These are phyloP conservation scores for Hydrolagus affinis DNA, from an alignment of 2,113 vertebrate species.

Conservation along the genomic window DNA sequence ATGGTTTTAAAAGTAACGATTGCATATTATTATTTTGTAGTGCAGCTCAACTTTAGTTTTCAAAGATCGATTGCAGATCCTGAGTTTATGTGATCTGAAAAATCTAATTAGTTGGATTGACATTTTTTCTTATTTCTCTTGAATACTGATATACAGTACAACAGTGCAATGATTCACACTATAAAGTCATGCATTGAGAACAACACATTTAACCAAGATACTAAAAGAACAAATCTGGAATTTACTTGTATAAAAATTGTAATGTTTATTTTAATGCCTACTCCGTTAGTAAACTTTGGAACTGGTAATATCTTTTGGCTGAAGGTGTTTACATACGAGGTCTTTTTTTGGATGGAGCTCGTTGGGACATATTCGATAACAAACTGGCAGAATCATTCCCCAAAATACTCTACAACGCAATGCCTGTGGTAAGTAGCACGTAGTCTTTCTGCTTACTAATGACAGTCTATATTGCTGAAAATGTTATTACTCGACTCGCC, in stretches of 20 bases:
- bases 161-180: no score
- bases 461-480: background rate
- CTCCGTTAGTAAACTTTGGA: background rate
- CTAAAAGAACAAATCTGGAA: background rate
- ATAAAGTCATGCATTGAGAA: background rate
- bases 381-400: slow-evolving; percentile 71
- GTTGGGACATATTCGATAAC: slow-evolving; percentile 71
- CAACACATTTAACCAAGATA: background rate
- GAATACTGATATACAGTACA: no score
- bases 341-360: slow-evolving; percentile 75
- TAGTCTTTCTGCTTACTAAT: background rate
- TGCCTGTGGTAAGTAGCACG: slow-evolving; percentile 69
- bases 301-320: slow-evolving; percentile 22
- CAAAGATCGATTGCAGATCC: background rate
- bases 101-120: no score
- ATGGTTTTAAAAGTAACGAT: background rate
- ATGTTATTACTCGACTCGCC: no score
- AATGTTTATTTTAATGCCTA: slow-evolving; percentile 30
- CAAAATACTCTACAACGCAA: slow-evolving; percentile 72
- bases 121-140: no score
- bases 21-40: background rate
- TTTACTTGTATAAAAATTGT: slow-evolving; percentile 15
- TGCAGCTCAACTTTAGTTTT: background rate
- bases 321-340: slow-evolving; percentile 73
- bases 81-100: background rate